A percentile compares a stretch with the other conserved stretches of the same genome.
phyloP scores from a whole-genome alignment of 2,113 vertebrate species.

The Dissostichus mawsoni region DNA sequence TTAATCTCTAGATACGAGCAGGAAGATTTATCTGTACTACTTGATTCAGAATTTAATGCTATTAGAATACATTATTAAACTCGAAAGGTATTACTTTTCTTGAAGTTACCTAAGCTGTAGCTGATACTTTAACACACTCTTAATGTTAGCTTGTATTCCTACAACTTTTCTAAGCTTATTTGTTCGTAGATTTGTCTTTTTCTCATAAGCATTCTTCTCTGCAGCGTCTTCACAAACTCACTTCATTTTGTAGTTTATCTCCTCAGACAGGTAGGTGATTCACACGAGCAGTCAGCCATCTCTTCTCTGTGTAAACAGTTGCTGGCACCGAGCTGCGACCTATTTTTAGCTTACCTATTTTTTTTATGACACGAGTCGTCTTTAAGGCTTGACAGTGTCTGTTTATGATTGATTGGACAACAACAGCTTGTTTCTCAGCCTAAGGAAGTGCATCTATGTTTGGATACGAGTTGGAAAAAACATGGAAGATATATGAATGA shows the following conservation, averaged over 20 bases:
- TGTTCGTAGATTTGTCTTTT: neutral
- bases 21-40: neutral
- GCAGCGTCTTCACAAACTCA: constrained; percentile 8
- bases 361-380: constrained; percentile 32
- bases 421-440: neutral
- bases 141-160: neutral
- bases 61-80: neutral
- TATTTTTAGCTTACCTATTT: constrained; percentile 31
- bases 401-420: constrained; percentile 15
- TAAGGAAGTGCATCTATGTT: neutral
- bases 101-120: neutral
- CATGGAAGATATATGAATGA: neutral
- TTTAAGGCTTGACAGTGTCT: constrained; percentile 13
- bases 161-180: neutral
- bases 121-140: neutral
- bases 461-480: neutral
- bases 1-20: neutral
- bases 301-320: constrained; percentile 50
- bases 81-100: neutral
- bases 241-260: constrained; percentile 30
- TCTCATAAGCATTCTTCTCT: constrained; percentile 13
- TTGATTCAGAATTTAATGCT: neutral
- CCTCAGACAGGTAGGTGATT: constrained; percentile 37
- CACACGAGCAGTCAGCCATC: constrained; percentile 31
- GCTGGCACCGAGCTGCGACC: constrained; percentile 53